phyloP scores from a whole-genome alignment of 2,888 invertebrate species.

The Halocaridina rubra region DNA sequence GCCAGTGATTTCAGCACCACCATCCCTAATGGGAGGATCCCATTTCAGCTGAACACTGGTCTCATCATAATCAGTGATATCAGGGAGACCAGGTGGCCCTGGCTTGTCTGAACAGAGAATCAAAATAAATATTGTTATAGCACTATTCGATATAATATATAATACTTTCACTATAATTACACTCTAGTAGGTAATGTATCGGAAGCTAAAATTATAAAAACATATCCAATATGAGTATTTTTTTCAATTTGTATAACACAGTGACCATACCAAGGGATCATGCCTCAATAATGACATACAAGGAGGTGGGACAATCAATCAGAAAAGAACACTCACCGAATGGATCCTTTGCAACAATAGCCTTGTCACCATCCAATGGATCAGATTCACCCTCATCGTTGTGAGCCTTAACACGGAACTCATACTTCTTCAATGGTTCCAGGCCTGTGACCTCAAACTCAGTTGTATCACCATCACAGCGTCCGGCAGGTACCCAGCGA shows the following conservation, averaged over 20 bases:
- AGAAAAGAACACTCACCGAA: constrained; percentile 74
- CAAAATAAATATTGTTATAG: too few species aligned
- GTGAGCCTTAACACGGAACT: constrained; percentile 96
- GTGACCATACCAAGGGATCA: too few species aligned
- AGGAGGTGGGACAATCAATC: neutral
- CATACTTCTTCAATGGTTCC: constrained; percentile 94
- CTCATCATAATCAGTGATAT: constrained; percentile 91
- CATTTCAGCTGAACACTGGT: constrained; percentile 90
- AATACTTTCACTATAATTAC: too few species aligned
- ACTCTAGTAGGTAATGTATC: too few species aligned
- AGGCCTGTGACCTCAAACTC: constrained; percentile 88
- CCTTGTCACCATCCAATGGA: constrained; percentile 84
- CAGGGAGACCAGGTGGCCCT: constrained; percentile 88
- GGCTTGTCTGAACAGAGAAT: constrained; percentile 82
- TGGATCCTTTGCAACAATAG: constrained; percentile 96
- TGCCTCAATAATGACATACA: too few species aligned
- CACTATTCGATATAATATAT: too few species aligned
- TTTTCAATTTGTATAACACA: too few species aligned
- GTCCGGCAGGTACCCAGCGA: constrained; percentile 64
- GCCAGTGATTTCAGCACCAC: constrained; percentile 91
- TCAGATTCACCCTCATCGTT: constrained; percentile 98
- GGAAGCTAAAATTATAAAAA: too few species aligned
- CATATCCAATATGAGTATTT: too few species aligned
- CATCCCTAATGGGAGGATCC: constrained; percentile 90
- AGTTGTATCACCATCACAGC: constrained; percentile 76